Percentiles rank a stretch among this genome's conserved stretches.
Evolutionary conservation across 2,797 vertebrate genomes (phyloP).

Genomic region (Gymnoscopelus microlampas): DNA sequence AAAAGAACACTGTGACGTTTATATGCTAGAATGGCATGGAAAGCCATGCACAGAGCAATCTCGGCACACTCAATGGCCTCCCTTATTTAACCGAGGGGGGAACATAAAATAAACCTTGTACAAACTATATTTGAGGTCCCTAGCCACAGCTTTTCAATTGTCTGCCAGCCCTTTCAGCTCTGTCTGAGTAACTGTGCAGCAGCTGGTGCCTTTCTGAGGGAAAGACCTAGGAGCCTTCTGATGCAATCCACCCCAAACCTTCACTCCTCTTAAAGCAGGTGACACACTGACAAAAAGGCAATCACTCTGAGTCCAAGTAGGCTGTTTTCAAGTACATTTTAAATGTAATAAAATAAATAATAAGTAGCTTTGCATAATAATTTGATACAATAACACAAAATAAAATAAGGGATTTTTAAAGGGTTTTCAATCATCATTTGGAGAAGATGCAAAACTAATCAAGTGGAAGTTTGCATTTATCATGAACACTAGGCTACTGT

Average conservation of each 20-base stretch:
- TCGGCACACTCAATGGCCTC: constrained; percentile 52
- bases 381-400: too few relatives aligned
- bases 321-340: too few relatives aligned
- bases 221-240: constrained; percentile 51
- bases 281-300: too few relatives aligned
- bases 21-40: constrained; percentile 31
- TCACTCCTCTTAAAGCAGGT: constrained; percentile 27
- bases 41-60: constrained; percentile 49
- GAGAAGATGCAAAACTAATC: too few relatives aligned
- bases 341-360: too few relatives aligned
- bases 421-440: too few relatives aligned
- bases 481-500: too few relatives aligned
- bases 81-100: constrained; percentile 31
- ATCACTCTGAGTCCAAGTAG: too few relatives aligned
- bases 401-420: too few relatives aligned
- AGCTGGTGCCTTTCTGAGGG: constrained; percentile 18
- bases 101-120: constrained; percentile 48
- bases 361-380: too few relatives aligned
- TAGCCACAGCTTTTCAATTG: constrained; percentile 18
- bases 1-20: constrained; percentile 58
- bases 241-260: background rate
- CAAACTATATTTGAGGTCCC: constrained; percentile 34
- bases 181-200: constrained; percentile 20
- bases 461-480: too few relatives aligned
- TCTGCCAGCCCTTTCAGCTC: constrained; percentile 16